These are phyloP conservation scores for Gastrophryne carolinensis DNA, from an alignment of 2,797 vertebrate species.

Conservation along the genomic window DNA sequence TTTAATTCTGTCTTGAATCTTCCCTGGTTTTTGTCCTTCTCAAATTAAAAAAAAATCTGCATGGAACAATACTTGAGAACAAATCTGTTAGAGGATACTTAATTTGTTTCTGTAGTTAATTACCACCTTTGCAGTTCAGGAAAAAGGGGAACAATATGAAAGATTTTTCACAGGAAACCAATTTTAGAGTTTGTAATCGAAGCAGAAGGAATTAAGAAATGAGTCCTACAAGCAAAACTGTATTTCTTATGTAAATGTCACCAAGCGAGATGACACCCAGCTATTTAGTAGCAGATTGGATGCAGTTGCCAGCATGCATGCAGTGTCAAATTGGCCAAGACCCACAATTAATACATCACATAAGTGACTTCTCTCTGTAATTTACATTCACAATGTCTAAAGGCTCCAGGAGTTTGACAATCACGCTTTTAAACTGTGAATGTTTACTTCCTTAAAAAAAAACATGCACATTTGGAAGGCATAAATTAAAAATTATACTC, in stretches of 20 bases:
- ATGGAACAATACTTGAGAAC: conserved; percentile 59
- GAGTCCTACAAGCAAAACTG: conserved; percentile 45
- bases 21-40: too few relatives aligned
- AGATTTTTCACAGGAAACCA: conserved; percentile 55
- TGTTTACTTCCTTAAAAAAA: conserved; percentile 44
- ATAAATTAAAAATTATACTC: conserved; percentile 45
- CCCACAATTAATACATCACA: conserved; percentile 57
- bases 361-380: conserved; percentile 57
- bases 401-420: conserved; percentile 52
- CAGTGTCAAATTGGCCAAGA: conserved; percentile 58
- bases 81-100: conserved; percentile 60
- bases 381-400: conserved; percentile 61
- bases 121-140: conserved; percentile 58
- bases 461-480: conserved; percentile 6
- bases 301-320: conserved; percentile 49
- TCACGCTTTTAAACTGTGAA: conserved; percentile 35
- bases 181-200: conserved; percentile 55
- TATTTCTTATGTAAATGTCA: conserved; percentile 63
- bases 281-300: conserved; percentile 57
- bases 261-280: conserved; percentile 57
- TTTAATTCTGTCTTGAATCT: too few relatives aligned
- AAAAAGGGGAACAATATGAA: conserved; percentile 55
- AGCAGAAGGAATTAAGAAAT: conserved; percentile 61
- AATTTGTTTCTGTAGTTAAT: conserved; percentile 69
- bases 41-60: conserved; percentile 53